A percentile compares a stretch with the other conserved stretches of the same genome.
phyloP scores from a whole-genome alignment of 2,888 invertebrate genomes.

The Acheta domesticus region DNA sequence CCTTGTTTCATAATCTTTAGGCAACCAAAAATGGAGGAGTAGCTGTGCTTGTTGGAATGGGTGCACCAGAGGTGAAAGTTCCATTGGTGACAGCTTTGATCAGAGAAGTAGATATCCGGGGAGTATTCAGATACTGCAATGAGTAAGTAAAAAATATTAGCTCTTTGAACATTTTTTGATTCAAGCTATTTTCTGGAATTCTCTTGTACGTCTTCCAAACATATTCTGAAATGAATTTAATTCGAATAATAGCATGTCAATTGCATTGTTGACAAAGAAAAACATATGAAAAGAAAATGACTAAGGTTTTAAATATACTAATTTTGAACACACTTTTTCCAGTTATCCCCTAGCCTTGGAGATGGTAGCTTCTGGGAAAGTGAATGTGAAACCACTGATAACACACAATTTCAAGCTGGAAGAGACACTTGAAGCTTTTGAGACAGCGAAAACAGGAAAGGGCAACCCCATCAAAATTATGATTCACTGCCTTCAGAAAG shows the following conservation, averaged over 20 bases:
- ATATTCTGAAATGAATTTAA: no score
- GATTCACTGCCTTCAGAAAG: constrained; percentile 60
- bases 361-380: constrained; percentile 70
- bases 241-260: no score
- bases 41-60: constrained; percentile 84
- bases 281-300: no score
- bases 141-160: constrained; percentile 59
- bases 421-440: constrained; percentile 77
- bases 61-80: constrained; percentile 70
- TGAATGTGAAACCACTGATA: constrained; percentile 76
- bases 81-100: constrained; percentile 78
- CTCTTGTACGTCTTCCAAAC: no score
- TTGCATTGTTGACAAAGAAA: no score
- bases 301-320: no score
- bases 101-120: constrained; percentile 87
- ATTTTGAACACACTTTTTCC: constrained; percentile 37
- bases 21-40: constrained; percentile 83
- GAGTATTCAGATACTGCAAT: constrained; percentile 90
- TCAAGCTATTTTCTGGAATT: no score
- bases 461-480: constrained; percentile 82
- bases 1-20: constrained; percentile 49
- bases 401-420: constrained; percentile 78
- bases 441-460: constrained; percentile 68
- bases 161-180: background rate
- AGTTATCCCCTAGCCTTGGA: constrained; percentile 78